Percentiles rank a stretch among this genome's conserved stretches.
Conservation (phyloP, 2,888 invertebrate genomes). For the Hydrotaea cyrtoneurina region DNA sequence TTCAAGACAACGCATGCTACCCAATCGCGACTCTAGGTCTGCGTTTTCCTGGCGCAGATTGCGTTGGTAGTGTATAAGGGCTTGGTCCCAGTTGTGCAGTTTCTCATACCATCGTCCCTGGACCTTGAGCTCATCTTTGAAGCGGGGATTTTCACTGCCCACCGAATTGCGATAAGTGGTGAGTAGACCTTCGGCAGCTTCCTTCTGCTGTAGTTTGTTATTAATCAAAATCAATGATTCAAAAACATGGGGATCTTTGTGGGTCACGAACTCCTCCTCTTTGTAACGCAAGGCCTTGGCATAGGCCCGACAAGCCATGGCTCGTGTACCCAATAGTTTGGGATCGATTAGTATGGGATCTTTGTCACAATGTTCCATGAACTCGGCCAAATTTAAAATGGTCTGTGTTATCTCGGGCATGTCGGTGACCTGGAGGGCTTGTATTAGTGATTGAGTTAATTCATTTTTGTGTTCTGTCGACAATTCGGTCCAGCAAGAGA, state of each 20-base stretch:
- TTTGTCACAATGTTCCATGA: constrained; percentile 99
- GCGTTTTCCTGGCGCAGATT: constrained; percentile 85
- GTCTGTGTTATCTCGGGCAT: constrained; percentile 98
- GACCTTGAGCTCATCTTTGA: constrained; percentile 82
- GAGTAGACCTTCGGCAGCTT: constrained; percentile 96
- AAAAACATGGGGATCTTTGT: constrained; percentile 91
- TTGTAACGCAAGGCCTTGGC: constrained; percentile 85
- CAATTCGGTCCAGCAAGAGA: constrained; percentile 99
- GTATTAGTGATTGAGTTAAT: constrained; percentile 91
- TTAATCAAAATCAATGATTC: constrained; percentile 98
- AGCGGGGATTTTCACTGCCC: constrained; percentile 61
- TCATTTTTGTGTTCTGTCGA: constrained; percentile 88
- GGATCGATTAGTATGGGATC: constrained; percentile 95
- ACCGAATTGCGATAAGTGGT: constrained; percentile 89
- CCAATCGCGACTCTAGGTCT: constrained; percentile 91
- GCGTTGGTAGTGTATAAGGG: constrained; percentile 91
- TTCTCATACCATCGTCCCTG: constrained; percentile 99
- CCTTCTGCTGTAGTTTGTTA: constrained; percentile 98
- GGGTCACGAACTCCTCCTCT: constrained; percentile 95
- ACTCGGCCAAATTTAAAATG: constrained; percentile 97
- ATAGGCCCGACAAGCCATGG: constrained; percentile 94
- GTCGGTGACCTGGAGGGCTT: constrained; percentile 95
- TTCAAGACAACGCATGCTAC: constrained; percentile 97
- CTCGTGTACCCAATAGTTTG: constrained; percentile 93
- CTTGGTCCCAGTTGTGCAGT: constrained; percentile 99